Evolutionary conservation across 2,888 invertebrate genomes (phyloP).

Genomic region (Antitype chi): DNA sequence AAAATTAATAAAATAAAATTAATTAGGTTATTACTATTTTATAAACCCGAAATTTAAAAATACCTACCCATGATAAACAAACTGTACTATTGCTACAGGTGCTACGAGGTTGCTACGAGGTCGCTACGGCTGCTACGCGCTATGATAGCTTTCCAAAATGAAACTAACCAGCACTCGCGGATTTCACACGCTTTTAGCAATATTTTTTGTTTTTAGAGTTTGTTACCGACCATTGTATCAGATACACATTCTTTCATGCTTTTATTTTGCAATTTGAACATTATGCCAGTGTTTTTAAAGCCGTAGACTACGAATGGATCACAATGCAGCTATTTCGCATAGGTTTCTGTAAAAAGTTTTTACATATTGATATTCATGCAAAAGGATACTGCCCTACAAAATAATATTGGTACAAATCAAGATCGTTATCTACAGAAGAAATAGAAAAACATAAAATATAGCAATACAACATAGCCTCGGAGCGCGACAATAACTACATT

Average conservation of each 20-base stretch:
- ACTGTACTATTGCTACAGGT: neutral
- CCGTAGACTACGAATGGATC: neutral
- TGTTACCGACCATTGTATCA: constrained; percentile 35
- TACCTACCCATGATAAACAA: too few species aligned
- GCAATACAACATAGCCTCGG: constrained; percentile 7
- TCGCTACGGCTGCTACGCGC: constrained; percentile 29
- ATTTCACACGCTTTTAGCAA: constrained; percentile 49
- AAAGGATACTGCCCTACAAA: constrained; percentile 13
- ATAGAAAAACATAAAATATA: constrained; percentile 23
- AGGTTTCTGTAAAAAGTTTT: neutral
- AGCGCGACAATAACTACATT: constrained; percentile 58
- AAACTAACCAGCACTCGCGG: constrained; percentile 28
- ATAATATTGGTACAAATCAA: constrained; percentile 7
- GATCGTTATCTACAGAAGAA: constrained; percentile 5
- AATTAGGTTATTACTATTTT: neutral
- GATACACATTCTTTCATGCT: constrained; percentile 2
- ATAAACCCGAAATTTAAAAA: neutral
- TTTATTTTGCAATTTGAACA: constrained; percentile 19
- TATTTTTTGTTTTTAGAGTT: constrained; percentile 47
- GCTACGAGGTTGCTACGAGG: constrained; percentile 22
- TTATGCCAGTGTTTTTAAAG: neutral
- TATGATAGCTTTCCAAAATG: constrained; percentile 26
- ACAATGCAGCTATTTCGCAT: neutral
- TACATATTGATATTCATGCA: neutral
- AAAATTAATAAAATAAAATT: neutral